Conservation (phyloP, 2,113 vertebrate species). For the Oenanthe oenanthe region DNA sequence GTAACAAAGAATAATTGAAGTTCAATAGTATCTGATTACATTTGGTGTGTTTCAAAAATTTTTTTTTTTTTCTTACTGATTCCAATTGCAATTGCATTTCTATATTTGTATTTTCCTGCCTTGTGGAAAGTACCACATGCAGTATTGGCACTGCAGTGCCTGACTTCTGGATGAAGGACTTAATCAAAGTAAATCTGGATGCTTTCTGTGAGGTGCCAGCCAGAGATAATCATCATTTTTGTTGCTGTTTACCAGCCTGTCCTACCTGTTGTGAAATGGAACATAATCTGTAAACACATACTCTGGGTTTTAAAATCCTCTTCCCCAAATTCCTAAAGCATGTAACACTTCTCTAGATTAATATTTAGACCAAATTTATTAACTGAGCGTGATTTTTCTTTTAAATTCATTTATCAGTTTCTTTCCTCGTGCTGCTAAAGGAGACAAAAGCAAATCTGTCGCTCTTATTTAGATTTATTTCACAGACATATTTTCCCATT, state of each 20-base stretch:
- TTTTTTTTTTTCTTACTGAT: not conserved
- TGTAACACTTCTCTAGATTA: not conserved
- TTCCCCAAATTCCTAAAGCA: not conserved
- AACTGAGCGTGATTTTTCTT: not conserved
- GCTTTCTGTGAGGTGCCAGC: not conserved
- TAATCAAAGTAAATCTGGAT: not conserved
- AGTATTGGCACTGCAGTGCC: not conserved
- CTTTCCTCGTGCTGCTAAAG: not conserved
- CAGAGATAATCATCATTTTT: not conserved
- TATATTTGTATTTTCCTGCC: not conserved
- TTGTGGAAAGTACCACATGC: not conserved
- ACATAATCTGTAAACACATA: not conserved
- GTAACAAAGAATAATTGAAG: constrained; percentile 18
- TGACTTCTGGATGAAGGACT: not conserved
- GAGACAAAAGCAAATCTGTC: not conserved
- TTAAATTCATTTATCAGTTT: not conserved
- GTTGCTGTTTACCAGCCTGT: not conserved
- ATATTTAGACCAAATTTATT: not conserved
- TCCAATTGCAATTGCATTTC: not conserved
- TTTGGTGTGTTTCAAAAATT: not conserved
- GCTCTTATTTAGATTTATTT: not conserved
- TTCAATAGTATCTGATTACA: constrained; percentile 27
- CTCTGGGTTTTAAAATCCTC: not conserved
- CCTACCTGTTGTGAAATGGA: not conserved
- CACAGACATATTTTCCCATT: not conserved